Base-by-base conservation (phyloP, 92 coral and sea anemone genomes). In the Heteractis magnifica region DNA sequence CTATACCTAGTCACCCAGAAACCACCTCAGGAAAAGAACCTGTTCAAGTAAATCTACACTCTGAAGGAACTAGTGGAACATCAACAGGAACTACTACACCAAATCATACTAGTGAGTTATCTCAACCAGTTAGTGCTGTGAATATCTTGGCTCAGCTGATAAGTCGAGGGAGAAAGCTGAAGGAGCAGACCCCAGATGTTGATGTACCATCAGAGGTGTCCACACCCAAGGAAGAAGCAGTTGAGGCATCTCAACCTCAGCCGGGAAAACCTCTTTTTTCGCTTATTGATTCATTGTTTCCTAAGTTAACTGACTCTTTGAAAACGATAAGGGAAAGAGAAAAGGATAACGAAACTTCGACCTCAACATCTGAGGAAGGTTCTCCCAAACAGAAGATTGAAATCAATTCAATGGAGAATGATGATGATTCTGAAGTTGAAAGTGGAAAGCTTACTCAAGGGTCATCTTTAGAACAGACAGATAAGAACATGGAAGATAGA, bases 241-340 rank as follows among this genome's bases (percentile, higher is more conserved):
- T 71, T 13, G 77, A 85, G 14, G 51, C 85, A n/a, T 51, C 59
- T 12, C 85, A 81, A 12, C 77, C 90, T 50, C 92, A 91, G n/a
- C 84, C 75, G 50, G 75, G 71, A 50, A 94, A 91, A 81, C 99
- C 99, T 4, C 84, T 94, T 71, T 70, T 86, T 23, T 65, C 94
- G 8, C 86, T 92, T 62, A 92, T 97, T 82, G 99, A 94, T 78
- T 89, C 98, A 4, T 84, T 94, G 48, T 97, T 92, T 81, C 98
- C 98, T 3, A 91, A 86, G 81, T 93, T 93, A 48, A 89, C 91
- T 56, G 93, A 91, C 88, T 93, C 98, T 26, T 78, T 93, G 71
- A 94, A 90, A 82, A 94, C 94, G 6, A 49, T 94, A 56, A 87
- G 89, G 49, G 90, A 90, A 74, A 83, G 89, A 77, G 94, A 91